Conservation (phyloP, 2,888 invertebrate species). For the Drosophila diplacantha region DNA sequence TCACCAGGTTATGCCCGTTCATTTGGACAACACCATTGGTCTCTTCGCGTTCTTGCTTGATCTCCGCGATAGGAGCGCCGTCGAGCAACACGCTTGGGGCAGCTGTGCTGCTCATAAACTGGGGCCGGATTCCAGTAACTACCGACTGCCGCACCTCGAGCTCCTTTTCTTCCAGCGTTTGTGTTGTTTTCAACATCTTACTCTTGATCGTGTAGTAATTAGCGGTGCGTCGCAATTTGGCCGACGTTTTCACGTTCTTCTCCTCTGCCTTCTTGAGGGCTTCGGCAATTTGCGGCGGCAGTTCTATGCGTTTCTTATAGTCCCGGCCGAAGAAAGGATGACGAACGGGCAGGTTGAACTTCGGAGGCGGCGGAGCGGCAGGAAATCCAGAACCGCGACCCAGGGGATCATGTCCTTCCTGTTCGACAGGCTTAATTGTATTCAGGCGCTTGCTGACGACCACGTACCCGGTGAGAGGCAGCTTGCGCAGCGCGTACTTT, state of each 20-base stretch:
- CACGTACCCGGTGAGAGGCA: slow-evolving; percentile 43
- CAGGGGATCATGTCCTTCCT: not conserved
- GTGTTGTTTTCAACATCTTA: slow-evolving; percentile 26
- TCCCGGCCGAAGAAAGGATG: slow-evolving; percentile 36
- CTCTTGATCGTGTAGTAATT: slow-evolving; percentile 55
- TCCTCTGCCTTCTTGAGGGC: slow-evolving; percentile 32
- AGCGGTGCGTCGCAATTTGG: not conserved
- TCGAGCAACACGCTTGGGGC: slow-evolving; percentile 8
- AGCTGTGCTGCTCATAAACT: slow-evolving; percentile 35
- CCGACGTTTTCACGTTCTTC: not conserved
- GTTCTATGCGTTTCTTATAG: slow-evolving; percentile 26
- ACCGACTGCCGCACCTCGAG: slow-evolving; percentile 56
- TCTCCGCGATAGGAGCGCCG: not conserved
- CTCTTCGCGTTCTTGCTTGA: not conserved
- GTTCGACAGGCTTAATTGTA: not conserved
- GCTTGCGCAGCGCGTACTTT: slow-evolving; percentile 33
- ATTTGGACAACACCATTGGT: not conserved
- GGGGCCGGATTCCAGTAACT: slow-evolving; percentile 49
- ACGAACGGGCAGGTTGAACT: slow-evolving; percentile 6
- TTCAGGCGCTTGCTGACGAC: slow-evolving; percentile 49
- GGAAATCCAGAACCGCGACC: slow-evolving; percentile 1
- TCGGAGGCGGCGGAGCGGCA: not conserved
- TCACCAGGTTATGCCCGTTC: not conserved
- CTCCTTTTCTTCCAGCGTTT: slow-evolving; percentile 56
- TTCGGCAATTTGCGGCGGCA: slow-evolving; percentile 5